Evolutionary conservation across 2,888 invertebrate genomes (phyloP).

Genomic region (Mellilla xanthometata): DNA sequence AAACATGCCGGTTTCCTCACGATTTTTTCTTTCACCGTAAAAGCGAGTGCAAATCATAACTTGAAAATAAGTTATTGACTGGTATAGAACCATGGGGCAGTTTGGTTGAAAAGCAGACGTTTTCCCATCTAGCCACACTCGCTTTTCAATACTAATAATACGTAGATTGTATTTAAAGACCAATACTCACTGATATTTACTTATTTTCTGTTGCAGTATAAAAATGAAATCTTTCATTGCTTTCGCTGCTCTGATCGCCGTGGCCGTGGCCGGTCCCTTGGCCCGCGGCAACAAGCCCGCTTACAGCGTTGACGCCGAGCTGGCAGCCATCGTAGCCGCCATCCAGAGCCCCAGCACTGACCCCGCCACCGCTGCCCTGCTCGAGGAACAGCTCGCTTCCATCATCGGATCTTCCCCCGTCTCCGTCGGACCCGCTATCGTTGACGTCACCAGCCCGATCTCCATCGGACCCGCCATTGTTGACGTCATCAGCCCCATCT

Average conservation of each 20-base stretch:
- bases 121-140: too few species aligned
- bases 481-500: slow-evolving; percentile 21
- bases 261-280: slow-evolving; percentile 43
- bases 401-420: slow-evolving; percentile 37
- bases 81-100: too few species aligned
- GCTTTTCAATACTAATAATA: too few species aligned
- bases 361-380: slow-evolving; percentile 50
- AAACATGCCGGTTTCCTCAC: too few species aligned
- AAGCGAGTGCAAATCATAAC: too few species aligned
- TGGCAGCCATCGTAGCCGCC: slow-evolving; percentile 50
- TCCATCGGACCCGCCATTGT: slow-evolving; percentile 20
- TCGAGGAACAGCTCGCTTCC: slow-evolving; percentile 42
- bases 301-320: slow-evolving; percentile 26
- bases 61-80: not conserved
- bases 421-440: slow-evolving; percentile 24
- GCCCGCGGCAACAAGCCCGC: slow-evolving; percentile 34
- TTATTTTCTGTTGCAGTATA: slow-evolving; percentile 34
- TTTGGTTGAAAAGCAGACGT: too few species aligned
- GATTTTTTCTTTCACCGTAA: too few species aligned
- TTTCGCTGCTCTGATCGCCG: slow-evolving; percentile 49
- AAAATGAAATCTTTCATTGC: slow-evolving; percentile 60
- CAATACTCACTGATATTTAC: too few species aligned
- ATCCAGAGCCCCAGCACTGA: slow-evolving; percentile 56
- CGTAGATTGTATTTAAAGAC: too few species aligned
- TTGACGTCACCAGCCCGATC: slow-evolving; percentile 27